Evolutionary conservation across 53 echinoderm and acorn worm species (phyloP).

Genomic region (Actinopyga echinites): DNA sequence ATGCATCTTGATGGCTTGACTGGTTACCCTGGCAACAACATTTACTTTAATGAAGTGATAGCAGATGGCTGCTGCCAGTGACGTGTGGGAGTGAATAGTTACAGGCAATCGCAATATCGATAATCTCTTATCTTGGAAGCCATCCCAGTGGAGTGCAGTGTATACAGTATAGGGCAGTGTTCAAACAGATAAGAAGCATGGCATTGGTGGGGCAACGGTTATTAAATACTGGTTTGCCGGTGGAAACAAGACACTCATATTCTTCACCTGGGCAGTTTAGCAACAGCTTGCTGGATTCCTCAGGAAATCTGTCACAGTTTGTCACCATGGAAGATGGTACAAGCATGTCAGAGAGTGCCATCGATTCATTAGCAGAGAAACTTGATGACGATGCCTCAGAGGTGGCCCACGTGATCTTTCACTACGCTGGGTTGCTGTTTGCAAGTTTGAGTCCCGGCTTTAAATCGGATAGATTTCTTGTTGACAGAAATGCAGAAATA

Average conservation of each 20-base stretch:
- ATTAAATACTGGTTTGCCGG: background rate
- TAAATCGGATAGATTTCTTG: conserved; percentile 73
- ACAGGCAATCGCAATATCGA: conserved; percentile 1
- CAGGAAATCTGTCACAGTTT: background rate
- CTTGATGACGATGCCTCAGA: conserved; percentile 2
- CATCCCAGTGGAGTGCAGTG: background rate
- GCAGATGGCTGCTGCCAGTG: background rate
- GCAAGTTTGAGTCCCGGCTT: conserved; percentile 72
- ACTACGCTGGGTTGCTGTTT: conserved; percentile 86
- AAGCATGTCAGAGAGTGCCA: conserved; percentile 41
- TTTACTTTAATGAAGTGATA: background rate
- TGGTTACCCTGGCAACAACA: conserved; percentile 40
- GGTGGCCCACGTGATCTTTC: conserved; percentile 71
- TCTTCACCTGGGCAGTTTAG: background rate
- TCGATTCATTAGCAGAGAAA: conserved; percentile 28
- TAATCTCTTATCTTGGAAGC: conserved; percentile 7
- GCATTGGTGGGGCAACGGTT: conserved; percentile 26
- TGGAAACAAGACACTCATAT: conserved; percentile 38
- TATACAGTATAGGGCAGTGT: background rate
- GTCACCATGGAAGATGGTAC: background rate
- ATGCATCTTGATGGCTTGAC: conserved; percentile 14
- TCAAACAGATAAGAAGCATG: conserved; percentile 2
- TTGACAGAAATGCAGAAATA: conserved; percentile 48
- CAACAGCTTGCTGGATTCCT: background rate
- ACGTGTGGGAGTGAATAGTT: background rate